Evolutionary conservation across 2,113 vertebrate genomes (phyloP), one percentile per base, ranked within the genome.

Genomic region (Chaetorhynchus papuensis): DNA sequence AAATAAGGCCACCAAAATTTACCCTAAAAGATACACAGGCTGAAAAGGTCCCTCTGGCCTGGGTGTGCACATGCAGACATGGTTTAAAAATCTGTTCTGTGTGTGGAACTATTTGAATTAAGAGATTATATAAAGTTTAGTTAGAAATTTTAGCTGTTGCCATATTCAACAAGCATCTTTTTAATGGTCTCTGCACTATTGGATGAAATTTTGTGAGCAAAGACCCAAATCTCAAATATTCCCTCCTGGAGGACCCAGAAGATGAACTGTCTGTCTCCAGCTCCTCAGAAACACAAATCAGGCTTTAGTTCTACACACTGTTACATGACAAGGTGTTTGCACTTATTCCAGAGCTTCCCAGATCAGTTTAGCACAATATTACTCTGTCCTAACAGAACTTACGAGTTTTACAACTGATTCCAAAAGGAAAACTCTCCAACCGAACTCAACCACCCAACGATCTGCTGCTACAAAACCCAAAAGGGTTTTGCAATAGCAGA

Each of bases 231-330:
- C 37, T 37, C 52, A 63, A 50, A 3, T 2, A 23, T 7, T 50
- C 35, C 20, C n/a, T 53, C 23, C 39, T 8, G 7, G 19, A 41
- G 27, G 35, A 31, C 14, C 11, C 56, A 92, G 26, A 12, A 37
- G 44, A 37, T 15, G 23, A 59, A 65, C 0, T 26, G 4, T 7
- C 6, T 17, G 13, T 14, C 35, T 50, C 1, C 49, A 61, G 64
- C 6, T 61, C 35, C 71, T 50, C n/a, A 20, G 17, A 28, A 0
- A n/a, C 33, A 35, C 17, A 49, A 19, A 15, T 2, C 4, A 9
- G 1, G 0, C 8, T 45, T 28, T n/a, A 10, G 17, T 53, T 30
- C 35, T 6, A 4, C 0, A 31, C 22, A 2, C 4, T 2, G 0
- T 4, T 10, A 7, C 0, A 2, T 11, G 15, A 6, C 0, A 1